Evolutionary conservation across 1,140 invertebrate genomes (phyloP).

Genomic region (Lasioglossum baleicum): DNA sequence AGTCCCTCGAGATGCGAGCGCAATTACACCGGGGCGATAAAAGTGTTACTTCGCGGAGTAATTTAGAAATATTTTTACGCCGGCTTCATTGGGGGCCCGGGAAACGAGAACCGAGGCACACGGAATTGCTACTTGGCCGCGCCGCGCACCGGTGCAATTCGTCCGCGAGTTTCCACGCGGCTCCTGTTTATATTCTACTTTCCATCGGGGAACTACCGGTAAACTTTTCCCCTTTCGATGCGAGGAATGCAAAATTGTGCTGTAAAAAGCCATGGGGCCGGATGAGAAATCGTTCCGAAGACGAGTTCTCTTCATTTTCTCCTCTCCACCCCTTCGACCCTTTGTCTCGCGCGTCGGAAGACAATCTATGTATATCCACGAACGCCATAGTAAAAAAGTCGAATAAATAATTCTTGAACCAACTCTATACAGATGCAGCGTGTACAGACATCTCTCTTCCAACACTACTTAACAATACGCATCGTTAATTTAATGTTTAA

Average conservation of each 20-base stretch:
- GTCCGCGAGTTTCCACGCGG: slow-evolving; percentile 46
- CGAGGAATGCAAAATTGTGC: slow-evolving; percentile 15
- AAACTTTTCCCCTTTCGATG: slow-evolving; percentile 1
- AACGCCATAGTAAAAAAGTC: no score
- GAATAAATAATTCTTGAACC: no score
- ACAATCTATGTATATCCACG: no score
- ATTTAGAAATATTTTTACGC: slow-evolving; percentile 61
- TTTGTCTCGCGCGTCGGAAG: no score
- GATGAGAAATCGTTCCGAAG: not conserved
- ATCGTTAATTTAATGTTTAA: no score
- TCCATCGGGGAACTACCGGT: not conserved
- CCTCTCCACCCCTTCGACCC: not conserved
- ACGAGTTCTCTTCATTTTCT: not conserved
- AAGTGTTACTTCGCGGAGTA: slow-evolving; percentile 60
- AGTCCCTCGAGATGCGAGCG: slow-evolving; percentile 58
- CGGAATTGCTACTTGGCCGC: slow-evolving; percentile 46
- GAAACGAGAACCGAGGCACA: slow-evolving; percentile 49
- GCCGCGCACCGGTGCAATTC: slow-evolving; percentile 37
- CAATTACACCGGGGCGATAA: slow-evolving; percentile 59
- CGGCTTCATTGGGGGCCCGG: slow-evolving; percentile 49
- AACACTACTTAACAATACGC: no score
- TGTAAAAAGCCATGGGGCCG: slow-evolving; percentile 10
- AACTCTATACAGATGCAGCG: no score
- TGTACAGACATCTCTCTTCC: no score
- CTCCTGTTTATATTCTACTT: slow-evolving; percentile 41